A percentile compares a stretch with the other conserved stretches of the same genome.
Evolutionary conservation across 2,797 vertebrate genomes (phyloP).

Genomic region (Chromis chromis): DNA sequence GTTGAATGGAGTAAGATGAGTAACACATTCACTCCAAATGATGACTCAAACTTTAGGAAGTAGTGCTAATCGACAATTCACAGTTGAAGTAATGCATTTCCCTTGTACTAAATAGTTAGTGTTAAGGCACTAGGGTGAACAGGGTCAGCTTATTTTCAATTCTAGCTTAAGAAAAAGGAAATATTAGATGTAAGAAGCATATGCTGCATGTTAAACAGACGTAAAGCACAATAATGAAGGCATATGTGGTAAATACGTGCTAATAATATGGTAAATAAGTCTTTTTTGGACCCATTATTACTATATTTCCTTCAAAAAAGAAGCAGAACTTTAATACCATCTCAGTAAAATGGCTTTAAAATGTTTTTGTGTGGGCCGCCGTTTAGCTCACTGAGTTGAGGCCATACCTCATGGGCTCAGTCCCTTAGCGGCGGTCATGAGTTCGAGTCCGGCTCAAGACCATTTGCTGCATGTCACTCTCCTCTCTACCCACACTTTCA

Average conservation of each 20-base stretch:
- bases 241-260: neutral
- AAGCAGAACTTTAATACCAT: neutral
- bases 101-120: neutral
- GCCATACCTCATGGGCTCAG: no score
- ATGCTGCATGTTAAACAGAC: neutral
- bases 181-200: neutral
- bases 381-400: no score
- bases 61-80: slow-evolving; percentile 28
- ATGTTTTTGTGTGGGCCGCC: neutral
- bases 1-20: slow-evolving; percentile 45
- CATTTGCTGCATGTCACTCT: no score
- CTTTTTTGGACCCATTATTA: neutral
- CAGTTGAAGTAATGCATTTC: slow-evolving; percentile 25
- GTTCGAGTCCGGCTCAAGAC: no score
- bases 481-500: no score
- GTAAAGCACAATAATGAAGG: neutral
- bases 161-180: neutral
- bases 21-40: slow-evolving; percentile 33
- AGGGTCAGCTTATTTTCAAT: neutral
- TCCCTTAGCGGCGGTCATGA: no score
- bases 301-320: neutral
- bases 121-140: neutral
- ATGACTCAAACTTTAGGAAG: slow-evolving; percentile 71
- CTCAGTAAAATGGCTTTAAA: neutral
- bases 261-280: neutral